Percentiles rank a stretch among this genome's conserved stretches.
phyloP scores from a whole-genome alignment of 2,113 vertebrate genomes.

The Tapirus terrestris region DNA sequence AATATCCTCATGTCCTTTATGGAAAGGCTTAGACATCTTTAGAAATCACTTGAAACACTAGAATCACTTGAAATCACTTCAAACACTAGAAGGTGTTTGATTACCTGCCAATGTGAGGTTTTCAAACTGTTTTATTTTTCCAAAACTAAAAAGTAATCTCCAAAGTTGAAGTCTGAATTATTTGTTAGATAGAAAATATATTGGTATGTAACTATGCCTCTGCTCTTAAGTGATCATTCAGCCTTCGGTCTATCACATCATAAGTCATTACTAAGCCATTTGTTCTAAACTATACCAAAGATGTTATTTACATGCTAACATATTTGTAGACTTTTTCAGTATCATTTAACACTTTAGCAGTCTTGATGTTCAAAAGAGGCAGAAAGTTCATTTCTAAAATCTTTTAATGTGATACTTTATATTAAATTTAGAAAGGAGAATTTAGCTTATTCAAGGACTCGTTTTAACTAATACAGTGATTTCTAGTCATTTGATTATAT shows the following conservation, averaged over 20 bases:
- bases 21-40: slow-evolving; percentile 23
- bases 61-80: slow-evolving; percentile 74
- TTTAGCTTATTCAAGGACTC: neutral
- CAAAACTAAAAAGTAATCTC: slow-evolving; percentile 6
- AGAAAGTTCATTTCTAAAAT: neutral
- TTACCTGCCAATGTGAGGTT: slow-evolving; percentile 41
- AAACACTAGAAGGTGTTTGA: slow-evolving; percentile 65
- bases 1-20: slow-evolving; percentile 65
- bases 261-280: neutral
- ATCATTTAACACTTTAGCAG: neutral
- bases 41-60: slow-evolving; percentile 74
- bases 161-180: slow-evolving; percentile 14
- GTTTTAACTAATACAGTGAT: slow-evolving; percentile 13
- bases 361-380: neutral
- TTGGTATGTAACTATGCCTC: slow-evolving; percentile 26
- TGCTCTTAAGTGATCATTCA: neutral
- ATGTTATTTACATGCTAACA: neutral
- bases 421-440: neutral
- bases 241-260: neutral
- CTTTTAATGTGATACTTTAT: neutral
- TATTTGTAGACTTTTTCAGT: neutral
- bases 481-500: neutral
- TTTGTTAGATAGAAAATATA: slow-evolving; percentile 18
- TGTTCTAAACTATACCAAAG: neutral
- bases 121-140: slow-evolving; percentile 39